Conservation (phyloP, 2,113 vertebrate species). For the Natator depressus region DNA sequence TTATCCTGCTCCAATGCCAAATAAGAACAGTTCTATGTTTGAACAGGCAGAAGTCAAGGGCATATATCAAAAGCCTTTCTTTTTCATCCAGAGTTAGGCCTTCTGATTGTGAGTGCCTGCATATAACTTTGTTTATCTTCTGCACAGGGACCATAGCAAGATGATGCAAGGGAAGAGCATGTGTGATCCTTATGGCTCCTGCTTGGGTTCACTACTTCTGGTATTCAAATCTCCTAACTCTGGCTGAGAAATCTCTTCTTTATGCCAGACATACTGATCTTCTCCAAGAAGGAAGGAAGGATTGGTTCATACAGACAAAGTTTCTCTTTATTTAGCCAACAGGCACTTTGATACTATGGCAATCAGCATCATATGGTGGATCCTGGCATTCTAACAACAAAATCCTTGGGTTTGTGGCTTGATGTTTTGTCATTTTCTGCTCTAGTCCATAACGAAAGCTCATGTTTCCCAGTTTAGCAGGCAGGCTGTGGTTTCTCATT, state of each 20-base stretch:
- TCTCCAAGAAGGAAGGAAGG: neutral
- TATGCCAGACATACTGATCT: neutral
- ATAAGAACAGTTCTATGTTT: neutral
- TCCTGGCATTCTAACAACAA: neutral
- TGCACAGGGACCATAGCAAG: neutral
- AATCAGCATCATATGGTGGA: neutral
- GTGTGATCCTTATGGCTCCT: neutral
- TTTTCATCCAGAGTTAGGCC: neutral
- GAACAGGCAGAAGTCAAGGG: neutral
- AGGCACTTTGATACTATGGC: neutral
- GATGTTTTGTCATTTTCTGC: neutral
- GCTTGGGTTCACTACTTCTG: neutral
- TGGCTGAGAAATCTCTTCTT: neutral
- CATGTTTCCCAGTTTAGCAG: neutral
- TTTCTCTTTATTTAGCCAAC: neutral
- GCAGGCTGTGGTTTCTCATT: neutral
- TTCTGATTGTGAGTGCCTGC: neutral
- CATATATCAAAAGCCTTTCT: neutral
- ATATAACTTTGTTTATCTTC: neutral
- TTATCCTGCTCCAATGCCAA: neutral
- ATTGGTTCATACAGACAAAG: neutral
- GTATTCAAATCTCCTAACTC: neutral
- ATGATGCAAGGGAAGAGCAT: neutral
- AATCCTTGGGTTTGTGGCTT: neutral
- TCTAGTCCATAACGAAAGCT: neutral